phyloP scores from a whole-genome alignment of 2,797 vertebrate genomes.

The Nothura maculosa region DNA sequence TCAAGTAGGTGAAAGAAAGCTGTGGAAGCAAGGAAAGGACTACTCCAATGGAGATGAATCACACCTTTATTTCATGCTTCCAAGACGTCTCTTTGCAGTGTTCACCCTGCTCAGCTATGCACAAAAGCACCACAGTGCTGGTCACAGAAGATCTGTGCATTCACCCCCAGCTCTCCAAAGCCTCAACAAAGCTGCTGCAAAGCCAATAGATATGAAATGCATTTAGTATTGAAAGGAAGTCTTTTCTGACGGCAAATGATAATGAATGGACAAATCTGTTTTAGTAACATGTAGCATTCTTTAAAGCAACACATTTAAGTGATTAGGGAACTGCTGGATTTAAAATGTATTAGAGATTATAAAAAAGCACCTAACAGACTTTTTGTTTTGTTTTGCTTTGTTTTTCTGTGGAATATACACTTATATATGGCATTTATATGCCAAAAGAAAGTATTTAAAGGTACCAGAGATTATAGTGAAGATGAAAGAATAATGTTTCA shows the following conservation, averaged over 20 bases:
- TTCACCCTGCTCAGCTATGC: neutral
- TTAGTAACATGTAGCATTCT: neutral
- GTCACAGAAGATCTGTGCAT: rapidly evolving
- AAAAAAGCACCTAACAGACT: neutral
- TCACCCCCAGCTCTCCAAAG: neutral
- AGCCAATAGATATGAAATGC: neutral
- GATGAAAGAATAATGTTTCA: neutral
- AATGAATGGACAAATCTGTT: neutral
- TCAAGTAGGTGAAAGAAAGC: neutral
- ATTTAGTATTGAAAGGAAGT: neutral
- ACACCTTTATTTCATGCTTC: neutral
- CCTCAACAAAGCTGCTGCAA: neutral
- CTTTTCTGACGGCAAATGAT: neutral
- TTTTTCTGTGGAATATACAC: neutral
- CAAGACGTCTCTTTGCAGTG: neutral
- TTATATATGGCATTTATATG: neutral
- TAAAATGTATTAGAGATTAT: neutral
- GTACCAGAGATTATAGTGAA: neutral
- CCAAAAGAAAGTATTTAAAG: neutral
- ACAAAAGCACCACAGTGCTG: rapidly evolving
- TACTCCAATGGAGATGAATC: neutral
- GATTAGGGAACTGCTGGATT: neutral
- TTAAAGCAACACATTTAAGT: neutral
- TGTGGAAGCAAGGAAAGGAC: neutral
- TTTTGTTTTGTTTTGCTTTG: neutral